Evolutionary conservation across 2,113 vertebrate genomes (phyloP).

Genomic region (Leptocoma aspasia): DNA sequence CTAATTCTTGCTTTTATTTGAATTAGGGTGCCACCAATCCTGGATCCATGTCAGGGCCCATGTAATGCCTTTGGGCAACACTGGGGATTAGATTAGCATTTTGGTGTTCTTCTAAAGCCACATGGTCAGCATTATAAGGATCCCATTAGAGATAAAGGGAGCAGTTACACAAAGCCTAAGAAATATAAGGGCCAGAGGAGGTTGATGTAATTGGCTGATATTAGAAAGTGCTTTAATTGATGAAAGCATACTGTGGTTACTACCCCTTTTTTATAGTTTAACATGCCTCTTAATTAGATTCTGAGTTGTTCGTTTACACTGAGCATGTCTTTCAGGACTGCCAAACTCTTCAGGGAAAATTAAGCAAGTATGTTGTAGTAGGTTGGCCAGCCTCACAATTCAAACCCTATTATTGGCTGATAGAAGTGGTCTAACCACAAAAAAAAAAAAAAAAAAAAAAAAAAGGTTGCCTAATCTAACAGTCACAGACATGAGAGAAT

Average conservation of each 20-base stretch:
- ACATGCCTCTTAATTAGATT: slow-evolving; percentile 60
- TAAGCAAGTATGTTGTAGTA: slow-evolving; percentile 7
- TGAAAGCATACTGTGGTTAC: slow-evolving; percentile 62
- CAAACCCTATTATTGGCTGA: not conserved
- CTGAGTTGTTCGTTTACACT: slow-evolving; percentile 58
- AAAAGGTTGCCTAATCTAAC: not conserved
- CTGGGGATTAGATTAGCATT: slow-evolving; percentile 79
- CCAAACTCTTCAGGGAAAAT: slow-evolving; percentile 49
- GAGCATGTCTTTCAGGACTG: slow-evolving; percentile 53
- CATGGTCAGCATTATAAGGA: slow-evolving; percentile 76
- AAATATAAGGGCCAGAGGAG: slow-evolving; percentile 66
- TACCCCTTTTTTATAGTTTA: slow-evolving; percentile 57
- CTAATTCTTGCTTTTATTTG: slow-evolving; percentile 73
- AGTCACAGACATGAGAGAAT: not conserved
- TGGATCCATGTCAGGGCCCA: slow-evolving; percentile 64
- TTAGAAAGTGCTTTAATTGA: slow-evolving; percentile 68
- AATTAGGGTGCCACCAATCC: slow-evolving; percentile 71
- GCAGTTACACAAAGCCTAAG: slow-evolving; percentile 62
- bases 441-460: accelerated
- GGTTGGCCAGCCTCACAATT: slow-evolving; percentile 26
- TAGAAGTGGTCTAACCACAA: not conserved
- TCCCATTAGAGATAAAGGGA: slow-evolving; percentile 70
- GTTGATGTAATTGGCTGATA: slow-evolving; percentile 66
- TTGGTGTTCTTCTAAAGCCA: slow-evolving; percentile 75
- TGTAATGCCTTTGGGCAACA: slow-evolving; percentile 73